Percentiles rank a stretch among this genome's conserved stretches.
phyloP scores from a whole-genome alignment of 2,888 invertebrate genomes.

The Brenthis ino region DNA sequence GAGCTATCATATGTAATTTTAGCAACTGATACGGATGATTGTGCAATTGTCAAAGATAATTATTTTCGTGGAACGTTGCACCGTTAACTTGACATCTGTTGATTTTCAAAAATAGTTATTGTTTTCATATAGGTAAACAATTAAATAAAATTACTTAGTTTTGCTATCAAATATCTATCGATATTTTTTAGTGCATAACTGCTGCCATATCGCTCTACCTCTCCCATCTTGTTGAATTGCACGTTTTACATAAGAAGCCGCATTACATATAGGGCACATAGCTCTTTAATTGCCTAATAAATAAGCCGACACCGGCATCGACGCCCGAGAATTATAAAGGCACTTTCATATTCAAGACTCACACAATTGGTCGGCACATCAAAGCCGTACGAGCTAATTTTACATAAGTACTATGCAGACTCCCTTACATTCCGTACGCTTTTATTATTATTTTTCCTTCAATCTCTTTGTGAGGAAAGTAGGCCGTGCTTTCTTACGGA shows the following conservation, averaged over 20 bases:
- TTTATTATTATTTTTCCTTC: constrained; percentile 72
- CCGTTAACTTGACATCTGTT: constrained; percentile 19
- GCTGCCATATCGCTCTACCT: constrained; percentile 14
- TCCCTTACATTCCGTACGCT: constrained; percentile 67
- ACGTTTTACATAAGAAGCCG: constrained; percentile 29
- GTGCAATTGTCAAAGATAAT: constrained; percentile 12
- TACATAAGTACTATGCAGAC: constrained; percentile 75
- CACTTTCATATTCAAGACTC: constrained; percentile 64
- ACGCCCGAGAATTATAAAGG: constrained; percentile 71
- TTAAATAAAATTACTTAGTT: too few relatives aligned
- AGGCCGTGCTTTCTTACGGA: constrained; percentile 58
- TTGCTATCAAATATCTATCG: not conserved
- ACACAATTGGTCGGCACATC: constrained; percentile 76
- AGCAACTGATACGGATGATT: constrained; percentile 14
- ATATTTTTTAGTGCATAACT: not conserved
- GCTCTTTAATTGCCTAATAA: constrained; percentile 51
- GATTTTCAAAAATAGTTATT: not conserved
- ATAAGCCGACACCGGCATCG: constrained; percentile 52
- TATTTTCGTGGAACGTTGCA: constrained; percentile 11
- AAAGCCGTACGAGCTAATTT: constrained; percentile 78
- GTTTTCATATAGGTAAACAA: not conserved
- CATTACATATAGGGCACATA: constrained; percentile 40
- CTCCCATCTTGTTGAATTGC: constrained; percentile 20
- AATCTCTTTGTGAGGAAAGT: constrained; percentile 72
- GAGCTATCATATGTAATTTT: constrained; percentile 1